Percentiles rank a stretch among this genome's conserved stretches.
phyloP scores from a whole-genome alignment of 2,113 vertebrate genomes.

The Labrus mixtus region DNA sequence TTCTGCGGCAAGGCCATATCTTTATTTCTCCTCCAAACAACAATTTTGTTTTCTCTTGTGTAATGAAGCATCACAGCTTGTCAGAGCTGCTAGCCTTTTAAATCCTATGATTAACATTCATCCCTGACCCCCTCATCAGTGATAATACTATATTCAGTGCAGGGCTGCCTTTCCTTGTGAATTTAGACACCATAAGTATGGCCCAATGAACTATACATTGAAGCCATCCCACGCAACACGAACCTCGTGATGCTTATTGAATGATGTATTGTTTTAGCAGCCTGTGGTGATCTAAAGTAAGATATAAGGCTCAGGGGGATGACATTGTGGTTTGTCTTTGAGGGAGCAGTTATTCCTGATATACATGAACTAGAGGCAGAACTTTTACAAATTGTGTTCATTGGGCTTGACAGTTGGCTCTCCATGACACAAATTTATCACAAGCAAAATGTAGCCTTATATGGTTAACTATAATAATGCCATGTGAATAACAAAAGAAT shows the following conservation, averaged over 20 bases:
- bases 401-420: slow-evolving; percentile 11
- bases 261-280: neutral
- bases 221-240: neutral
- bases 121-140: neutral
- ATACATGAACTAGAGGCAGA: neutral
- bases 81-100: neutral
- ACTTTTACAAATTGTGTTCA: slow-evolving; percentile 7
- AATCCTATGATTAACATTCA: slow-evolving; percentile 1
- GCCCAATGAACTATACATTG: neutral
- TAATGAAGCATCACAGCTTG: neutral
- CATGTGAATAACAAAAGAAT: neutral
- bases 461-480: neutral
- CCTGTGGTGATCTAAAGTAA: neutral
- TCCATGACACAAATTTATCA: neutral
- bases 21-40: neutral
- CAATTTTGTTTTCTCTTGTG: neutral
- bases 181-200: neutral
- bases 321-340: neutral
- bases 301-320: neutral
- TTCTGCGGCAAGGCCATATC: too few relatives aligned
- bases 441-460: neutral
- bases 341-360: neutral
- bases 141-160: neutral
- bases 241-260: neutral
- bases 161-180: neutral